These are phyloP conservation scores for Gadopsis bispinosus DNA, from an alignment of 2,797 vertebrate species.

Conservation along the genomic window DNA sequence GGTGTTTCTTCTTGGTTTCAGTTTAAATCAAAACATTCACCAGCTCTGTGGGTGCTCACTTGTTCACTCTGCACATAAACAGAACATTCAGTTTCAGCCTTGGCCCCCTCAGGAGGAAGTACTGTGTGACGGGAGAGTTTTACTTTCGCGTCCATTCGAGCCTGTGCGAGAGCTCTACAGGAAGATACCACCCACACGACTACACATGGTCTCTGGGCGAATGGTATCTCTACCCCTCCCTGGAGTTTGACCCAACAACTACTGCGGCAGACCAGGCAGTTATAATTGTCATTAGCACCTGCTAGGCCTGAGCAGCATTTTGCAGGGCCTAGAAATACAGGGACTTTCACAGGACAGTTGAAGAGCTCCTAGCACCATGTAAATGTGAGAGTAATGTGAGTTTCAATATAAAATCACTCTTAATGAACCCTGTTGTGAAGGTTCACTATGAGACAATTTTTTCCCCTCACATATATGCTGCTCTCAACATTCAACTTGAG, in stretches of 20 bases:
- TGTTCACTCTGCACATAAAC: constrained; percentile 64
- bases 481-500: not conserved
- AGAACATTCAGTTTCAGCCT: constrained; percentile 64
- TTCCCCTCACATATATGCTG: not conserved
- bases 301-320: constrained; percentile 37
- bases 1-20: constrained; percentile 51
- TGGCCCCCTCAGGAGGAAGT: constrained; percentile 52
- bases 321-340: constrained; percentile 37
- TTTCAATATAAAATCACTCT: not conserved
- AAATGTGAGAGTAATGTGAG: not conserved
- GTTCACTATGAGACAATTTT: not conserved
- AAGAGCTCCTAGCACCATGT: constrained; percentile 9
- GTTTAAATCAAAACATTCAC: constrained; percentile 61
- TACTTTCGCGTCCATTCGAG: constrained; percentile 43
- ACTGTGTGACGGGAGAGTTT: constrained; percentile 34
- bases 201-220: constrained; percentile 43
- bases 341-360: constrained; percentile 36
- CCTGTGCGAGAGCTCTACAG: constrained; percentile 42
- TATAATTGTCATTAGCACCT: constrained; percentile 73
- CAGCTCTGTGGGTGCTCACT: constrained; percentile 52
- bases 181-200: constrained; percentile 59
- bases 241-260: constrained; percentile 65
- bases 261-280: constrained; percentile 44
- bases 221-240: constrained; percentile 60
- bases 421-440: not conserved